phyloP scores from a whole-genome alignment of 1,140 invertebrate genomes.

The Drosophila trapezifrons region DNA sequence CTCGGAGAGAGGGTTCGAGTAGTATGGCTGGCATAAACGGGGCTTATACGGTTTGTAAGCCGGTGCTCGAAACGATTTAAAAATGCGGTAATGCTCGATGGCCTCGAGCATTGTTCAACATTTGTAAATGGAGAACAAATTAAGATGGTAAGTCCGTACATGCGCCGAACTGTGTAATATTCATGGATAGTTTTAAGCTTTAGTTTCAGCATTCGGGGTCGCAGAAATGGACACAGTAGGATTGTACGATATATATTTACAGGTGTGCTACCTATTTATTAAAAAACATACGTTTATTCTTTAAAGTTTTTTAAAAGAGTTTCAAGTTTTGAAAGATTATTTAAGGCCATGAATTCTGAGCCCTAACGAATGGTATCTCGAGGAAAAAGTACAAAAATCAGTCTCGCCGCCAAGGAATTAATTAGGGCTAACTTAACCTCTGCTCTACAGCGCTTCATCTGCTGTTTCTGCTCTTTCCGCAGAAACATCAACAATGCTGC shows the following conservation, averaged over 20 bases:
- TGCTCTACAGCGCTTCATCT: slow-evolving; percentile 17
- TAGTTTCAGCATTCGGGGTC: background rate
- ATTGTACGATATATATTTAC: too few species aligned
- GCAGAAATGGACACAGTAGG: too few species aligned
- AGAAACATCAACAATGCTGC: slow-evolving; percentile 64
- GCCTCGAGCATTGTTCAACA: slow-evolving; percentile 37
- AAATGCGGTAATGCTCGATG: slow-evolving; percentile 31
- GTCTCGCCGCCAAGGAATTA: slow-evolving; percentile 47
- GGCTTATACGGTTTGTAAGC: slow-evolving; percentile 49
- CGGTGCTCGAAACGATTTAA: slow-evolving; percentile 42
- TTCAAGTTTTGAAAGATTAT: background rate
- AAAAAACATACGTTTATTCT: too few species aligned
- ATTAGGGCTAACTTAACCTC: slow-evolving; percentile 68
- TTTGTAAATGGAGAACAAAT: slow-evolving; percentile 44
- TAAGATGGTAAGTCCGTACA: slow-evolving; percentile 13
- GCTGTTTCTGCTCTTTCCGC: slow-evolving; percentile 29
- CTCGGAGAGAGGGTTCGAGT: background rate
- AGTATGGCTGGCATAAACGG: slow-evolving; percentile 25
- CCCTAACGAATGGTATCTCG: background rate
- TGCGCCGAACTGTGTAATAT: background rate
- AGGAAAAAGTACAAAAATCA: background rate
- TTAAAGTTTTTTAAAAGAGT: too few species aligned
- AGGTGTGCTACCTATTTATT: too few species aligned
- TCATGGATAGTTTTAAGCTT: background rate
- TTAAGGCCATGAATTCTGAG: background rate